Conservation (phyloP, 2,888 invertebrate species). For the Dryadula phaetusa region DNA sequence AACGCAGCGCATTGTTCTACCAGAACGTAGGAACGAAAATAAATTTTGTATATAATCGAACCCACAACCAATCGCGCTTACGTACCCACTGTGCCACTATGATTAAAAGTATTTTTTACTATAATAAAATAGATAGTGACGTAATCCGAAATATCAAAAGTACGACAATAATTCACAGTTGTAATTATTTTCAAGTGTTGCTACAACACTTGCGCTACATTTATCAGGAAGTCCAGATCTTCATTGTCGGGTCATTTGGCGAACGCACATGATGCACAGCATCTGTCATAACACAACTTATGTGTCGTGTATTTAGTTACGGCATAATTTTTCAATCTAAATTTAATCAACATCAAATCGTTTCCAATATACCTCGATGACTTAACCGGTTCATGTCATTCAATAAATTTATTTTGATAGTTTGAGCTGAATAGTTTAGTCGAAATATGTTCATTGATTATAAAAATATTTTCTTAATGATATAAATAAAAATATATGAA, state of each 20-base stretch:
- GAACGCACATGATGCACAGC: constrained; percentile 60
- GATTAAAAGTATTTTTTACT: no score
- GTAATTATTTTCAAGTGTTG: constrained; percentile 48
- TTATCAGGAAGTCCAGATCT: constrained; percentile 69
- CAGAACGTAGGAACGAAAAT: no score
- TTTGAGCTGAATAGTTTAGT: constrained; percentile 2
- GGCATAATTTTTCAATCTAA: constrained; percentile 55
- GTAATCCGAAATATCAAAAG: constrained; percentile 43
- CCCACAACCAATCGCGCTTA: no score
- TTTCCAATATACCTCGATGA: constrained; percentile 50
- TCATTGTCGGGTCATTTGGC: constrained; percentile 73
- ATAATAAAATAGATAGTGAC: constrained; percentile 35
- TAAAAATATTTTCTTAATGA: neutral
- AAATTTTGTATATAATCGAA: no score
- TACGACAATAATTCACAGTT: constrained; percentile 48
- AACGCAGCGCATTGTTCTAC: no score
- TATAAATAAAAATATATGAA: neutral
- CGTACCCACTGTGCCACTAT: no score
- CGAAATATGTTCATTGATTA: neutral
- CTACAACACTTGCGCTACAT: constrained; percentile 66
- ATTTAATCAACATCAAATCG: constrained; percentile 47
- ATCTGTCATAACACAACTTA: constrained; percentile 71
- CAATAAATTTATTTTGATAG: neutral
- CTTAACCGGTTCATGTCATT: constrained; percentile 30
- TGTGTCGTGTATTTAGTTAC: constrained; percentile 59